phyloP scores from a whole-genome alignment of 37 sponge, comb jelly and placozoan species.

The Aplysina aerophoba region DNA sequence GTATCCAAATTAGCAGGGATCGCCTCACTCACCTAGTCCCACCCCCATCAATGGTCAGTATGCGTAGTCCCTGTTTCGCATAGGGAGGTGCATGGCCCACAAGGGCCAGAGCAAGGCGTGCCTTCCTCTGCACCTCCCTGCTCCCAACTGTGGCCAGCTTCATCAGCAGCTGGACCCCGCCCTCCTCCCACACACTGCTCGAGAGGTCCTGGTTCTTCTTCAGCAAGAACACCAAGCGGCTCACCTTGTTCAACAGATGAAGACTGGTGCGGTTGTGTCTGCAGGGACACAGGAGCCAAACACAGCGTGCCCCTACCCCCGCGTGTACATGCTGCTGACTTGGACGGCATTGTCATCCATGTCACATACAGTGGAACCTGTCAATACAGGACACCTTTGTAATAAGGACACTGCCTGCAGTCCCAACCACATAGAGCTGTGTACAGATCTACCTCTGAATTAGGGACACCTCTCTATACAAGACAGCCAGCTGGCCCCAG shows the following conservation, averaged over 20 bases:
- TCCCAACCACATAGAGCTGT: too few species aligned
- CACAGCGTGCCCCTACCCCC: too few species aligned
- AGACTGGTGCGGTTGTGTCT: neutral
- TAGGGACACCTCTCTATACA: too few species aligned
- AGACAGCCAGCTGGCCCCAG: too few species aligned
- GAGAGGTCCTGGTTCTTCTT: neutral
- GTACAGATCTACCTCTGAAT: too few species aligned
- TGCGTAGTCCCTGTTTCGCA: constrained; percentile 58
- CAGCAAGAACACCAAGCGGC: constrained; percentile 23
- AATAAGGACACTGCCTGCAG: too few species aligned
- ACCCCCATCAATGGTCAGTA: constrained; percentile 84
- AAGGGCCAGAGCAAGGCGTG: constrained; percentile 54
- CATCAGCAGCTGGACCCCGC: constrained; percentile 36
- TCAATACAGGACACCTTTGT: too few species aligned
- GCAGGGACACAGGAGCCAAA: neutral
- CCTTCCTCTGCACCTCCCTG: constrained; percentile 48
- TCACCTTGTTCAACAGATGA: constrained; percentile 35
- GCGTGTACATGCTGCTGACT: too few species aligned
- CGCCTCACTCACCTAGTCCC: constrained; percentile 67
- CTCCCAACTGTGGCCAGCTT: constrained; percentile 20
- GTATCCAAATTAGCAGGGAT: neutral
- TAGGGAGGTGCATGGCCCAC: constrained; percentile 59
- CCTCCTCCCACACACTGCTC: constrained; percentile 32
- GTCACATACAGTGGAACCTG: too few species aligned
- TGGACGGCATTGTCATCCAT: too few species aligned